A percentile compares a stretch with the other conserved stretches of the same genome.
Conservation (phyloP, 1,140 invertebrate species). For the Carposina sasakii region DNA sequence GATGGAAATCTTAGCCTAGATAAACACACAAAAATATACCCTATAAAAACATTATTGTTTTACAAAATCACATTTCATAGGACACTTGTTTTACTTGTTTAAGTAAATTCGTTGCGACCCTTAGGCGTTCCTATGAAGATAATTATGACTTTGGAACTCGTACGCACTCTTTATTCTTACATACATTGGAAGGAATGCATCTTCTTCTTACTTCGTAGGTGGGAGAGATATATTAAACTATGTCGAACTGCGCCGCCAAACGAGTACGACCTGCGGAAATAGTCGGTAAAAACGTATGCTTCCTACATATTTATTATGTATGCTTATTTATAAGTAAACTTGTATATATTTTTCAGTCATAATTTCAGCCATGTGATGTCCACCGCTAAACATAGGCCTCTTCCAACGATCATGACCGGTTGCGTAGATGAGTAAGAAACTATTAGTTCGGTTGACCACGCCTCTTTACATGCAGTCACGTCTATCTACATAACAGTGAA, state of each 20-base stretch:
- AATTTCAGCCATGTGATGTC: too few relatives aligned
- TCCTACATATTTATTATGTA: not conserved
- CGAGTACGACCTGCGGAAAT: conserved; percentile 56
- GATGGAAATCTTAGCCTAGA: conserved; percentile 50
- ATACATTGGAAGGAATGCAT: conserved; percentile 42
- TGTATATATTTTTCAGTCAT: too few relatives aligned
- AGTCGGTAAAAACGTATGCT: not conserved
- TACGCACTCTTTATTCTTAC: conserved; percentile 29
- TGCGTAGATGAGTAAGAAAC: too few relatives aligned
- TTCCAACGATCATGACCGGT: too few relatives aligned
- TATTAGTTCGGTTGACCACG: too few relatives aligned
- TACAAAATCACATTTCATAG: conserved; percentile 67
- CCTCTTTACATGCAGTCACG: too few relatives aligned
- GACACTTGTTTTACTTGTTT: conserved; percentile 58
- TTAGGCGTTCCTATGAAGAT: too few relatives aligned
- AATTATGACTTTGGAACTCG: conserved; percentile 33
- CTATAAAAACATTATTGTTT: conserved; percentile 70
- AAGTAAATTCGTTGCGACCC: conserved; percentile 64
- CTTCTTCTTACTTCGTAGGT: conserved; percentile 26
- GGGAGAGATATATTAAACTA: conserved; percentile 39
- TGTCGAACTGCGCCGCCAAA: conserved; percentile 65
- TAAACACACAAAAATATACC: conserved; percentile 70
- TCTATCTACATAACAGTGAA: not conserved
- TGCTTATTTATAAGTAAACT: too few relatives aligned
- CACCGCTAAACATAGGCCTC: too few relatives aligned